These are phyloP conservation scores for Aegotheles bennettii DNA, from an alignment of 2,113 vertebrate genomes.

Conservation along the genomic window DNA sequence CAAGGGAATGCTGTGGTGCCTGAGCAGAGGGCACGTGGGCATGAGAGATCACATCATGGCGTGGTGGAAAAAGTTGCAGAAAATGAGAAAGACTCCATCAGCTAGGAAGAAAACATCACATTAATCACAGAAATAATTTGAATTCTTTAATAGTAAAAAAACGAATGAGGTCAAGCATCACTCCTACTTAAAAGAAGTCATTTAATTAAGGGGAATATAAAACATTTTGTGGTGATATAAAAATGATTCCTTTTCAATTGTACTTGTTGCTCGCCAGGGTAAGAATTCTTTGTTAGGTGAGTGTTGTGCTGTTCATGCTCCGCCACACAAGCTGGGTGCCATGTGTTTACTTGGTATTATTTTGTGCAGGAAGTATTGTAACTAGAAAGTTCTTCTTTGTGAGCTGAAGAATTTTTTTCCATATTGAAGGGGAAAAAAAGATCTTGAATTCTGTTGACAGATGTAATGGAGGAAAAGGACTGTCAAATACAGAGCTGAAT, in stretches of 20 bases:
- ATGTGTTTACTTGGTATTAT: background rate
- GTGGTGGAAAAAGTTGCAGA: background rate
- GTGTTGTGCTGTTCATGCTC: background rate
- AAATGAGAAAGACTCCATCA: background rate
- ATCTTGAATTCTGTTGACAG: background rate
- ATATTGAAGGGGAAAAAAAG: background rate
- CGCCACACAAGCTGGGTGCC: background rate
- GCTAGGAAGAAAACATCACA: background rate
- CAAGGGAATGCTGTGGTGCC: background rate
- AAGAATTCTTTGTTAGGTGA: background rate
- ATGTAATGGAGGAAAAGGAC: background rate
- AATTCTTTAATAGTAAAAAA: background rate
- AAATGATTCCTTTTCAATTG: background rate
- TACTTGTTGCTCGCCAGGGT: background rate
- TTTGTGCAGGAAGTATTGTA: background rate
- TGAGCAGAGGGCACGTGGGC: background rate
- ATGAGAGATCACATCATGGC: background rate
- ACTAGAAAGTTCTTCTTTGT: background rate
- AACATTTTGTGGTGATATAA: background rate
- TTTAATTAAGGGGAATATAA: background rate
- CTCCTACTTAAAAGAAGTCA: background rate
- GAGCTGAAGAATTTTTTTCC: background rate
- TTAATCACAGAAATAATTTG: background rate
- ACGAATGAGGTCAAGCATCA: background rate
- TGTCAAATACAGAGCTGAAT: background rate